Conservation (phyloP, 2,113 vertebrate genomes). For the Solea solea region DNA sequence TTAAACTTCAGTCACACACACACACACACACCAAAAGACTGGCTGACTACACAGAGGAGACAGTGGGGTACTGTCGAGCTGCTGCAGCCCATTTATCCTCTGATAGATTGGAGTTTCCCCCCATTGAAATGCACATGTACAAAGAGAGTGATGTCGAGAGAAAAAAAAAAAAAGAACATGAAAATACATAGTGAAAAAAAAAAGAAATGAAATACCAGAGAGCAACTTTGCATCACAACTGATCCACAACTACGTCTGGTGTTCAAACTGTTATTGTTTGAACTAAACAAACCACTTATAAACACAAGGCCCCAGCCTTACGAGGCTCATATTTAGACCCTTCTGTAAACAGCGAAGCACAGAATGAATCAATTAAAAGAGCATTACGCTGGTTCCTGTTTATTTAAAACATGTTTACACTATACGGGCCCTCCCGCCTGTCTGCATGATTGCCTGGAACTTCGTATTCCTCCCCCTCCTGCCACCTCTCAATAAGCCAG, state of each 20-base stretch:
- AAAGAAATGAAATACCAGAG: constrained; percentile 23
- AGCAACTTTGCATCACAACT: constrained; percentile 37
- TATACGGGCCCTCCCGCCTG: constrained; percentile 76
- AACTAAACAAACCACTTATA: constrained; percentile 86
- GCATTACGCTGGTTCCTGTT: constrained; percentile 88
- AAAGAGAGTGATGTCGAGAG: constrained; percentile 20
- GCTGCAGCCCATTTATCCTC: constrained; percentile 49
- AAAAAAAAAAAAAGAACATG: constrained; percentile 3
- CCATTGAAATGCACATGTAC: constrained; percentile 33
- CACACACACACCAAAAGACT: constrained; percentile 30
- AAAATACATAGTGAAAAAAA: constrained; percentile 36
- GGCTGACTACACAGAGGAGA: constrained; percentile 67
- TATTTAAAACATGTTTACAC: constrained; percentile 88
- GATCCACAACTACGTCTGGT: constrained; percentile 73
- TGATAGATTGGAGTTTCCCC: constrained; percentile 32
- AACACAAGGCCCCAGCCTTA: constrained; percentile 82
- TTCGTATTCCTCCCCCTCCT: constrained; percentile 62
- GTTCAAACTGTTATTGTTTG: constrained; percentile 83
- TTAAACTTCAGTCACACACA: constrained; percentile 70
- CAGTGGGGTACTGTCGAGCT: constrained; percentile 49
- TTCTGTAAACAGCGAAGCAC: constrained; percentile 84
- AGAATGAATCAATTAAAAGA: constrained; percentile 89
- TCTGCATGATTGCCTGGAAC: constrained; percentile 81
- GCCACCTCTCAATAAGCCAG: constrained; percentile 59
- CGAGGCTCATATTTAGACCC: constrained; percentile 83